Conservation (phyloP, 2,888 invertebrate species). For the Calameuta filiformis region DNA sequence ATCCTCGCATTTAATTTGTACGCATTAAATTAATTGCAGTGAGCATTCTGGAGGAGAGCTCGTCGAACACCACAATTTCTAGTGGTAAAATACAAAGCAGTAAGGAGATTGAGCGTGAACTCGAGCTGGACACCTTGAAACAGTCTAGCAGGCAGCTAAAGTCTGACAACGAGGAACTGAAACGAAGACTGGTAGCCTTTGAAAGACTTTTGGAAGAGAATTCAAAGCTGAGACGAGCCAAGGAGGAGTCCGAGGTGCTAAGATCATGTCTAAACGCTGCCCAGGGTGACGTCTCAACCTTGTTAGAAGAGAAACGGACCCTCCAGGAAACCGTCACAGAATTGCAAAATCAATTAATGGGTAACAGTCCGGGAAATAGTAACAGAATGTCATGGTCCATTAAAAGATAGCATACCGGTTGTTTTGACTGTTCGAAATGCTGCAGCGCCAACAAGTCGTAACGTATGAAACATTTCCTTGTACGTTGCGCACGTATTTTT, state of each 20-base stretch:
- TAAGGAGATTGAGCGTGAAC: slow-evolving; percentile 63
- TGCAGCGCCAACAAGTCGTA: slow-evolving; percentile 70
- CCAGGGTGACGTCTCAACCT: slow-evolving; percentile 78
- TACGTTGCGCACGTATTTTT: not conserved
- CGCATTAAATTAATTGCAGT: slow-evolving; percentile 33
- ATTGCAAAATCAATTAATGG: slow-evolving; percentile 71
- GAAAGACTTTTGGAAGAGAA: slow-evolving; percentile 73
- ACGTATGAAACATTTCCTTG: slow-evolving; percentile 16
- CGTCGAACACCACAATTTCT: slow-evolving; percentile 33
- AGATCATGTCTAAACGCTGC: slow-evolving; percentile 74
- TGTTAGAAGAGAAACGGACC: slow-evolving; percentile 80
- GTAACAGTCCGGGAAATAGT: slow-evolving; percentile 60
- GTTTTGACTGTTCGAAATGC: slow-evolving; percentile 78
- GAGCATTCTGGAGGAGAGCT: slow-evolving; percentile 35
- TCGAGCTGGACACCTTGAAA: slow-evolving; percentile 67
- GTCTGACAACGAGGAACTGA: slow-evolving; percentile 74
- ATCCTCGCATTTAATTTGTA: not conserved
- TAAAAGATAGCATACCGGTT: slow-evolving; percentile 76
- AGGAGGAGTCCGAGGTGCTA: slow-evolving; percentile 73
- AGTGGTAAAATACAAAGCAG: slow-evolving; percentile 34
- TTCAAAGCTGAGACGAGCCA: slow-evolving; percentile 65
- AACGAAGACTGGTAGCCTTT: slow-evolving; percentile 71
- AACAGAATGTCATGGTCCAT: slow-evolving; percentile 67
- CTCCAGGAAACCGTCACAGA: slow-evolving; percentile 77
- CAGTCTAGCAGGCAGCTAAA: slow-evolving; percentile 69